Conservation (phyloP, 2,888 invertebrate species). For the Drosophila limbata region DNA sequence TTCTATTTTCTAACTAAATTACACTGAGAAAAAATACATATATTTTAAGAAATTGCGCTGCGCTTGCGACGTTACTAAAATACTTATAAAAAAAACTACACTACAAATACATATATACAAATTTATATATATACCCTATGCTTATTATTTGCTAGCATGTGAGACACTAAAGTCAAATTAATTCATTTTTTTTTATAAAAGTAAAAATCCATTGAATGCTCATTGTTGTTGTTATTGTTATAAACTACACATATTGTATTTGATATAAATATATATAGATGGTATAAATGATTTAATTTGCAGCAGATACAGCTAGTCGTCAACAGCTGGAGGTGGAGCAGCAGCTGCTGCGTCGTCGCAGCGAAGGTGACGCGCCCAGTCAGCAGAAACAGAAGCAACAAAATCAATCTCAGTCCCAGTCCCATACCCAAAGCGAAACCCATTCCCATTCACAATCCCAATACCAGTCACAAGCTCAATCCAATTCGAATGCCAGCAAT, state of each 20-base stretch:
- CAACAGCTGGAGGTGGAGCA: slow-evolving; percentile 80
- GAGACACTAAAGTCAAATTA: background rate
- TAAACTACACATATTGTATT: background rate
- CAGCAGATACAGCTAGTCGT: slow-evolving; percentile 64
- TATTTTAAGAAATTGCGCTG: slow-evolving; percentile 23
- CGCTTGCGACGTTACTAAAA: slow-evolving; percentile 41
- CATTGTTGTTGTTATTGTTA: slow-evolving; percentile 53
- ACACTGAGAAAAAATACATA: slow-evolving; percentile 65
- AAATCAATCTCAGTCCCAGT: slow-evolving; percentile 40
- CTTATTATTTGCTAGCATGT: slow-evolving; percentile 38
- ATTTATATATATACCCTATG: background rate
- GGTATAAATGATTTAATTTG: slow-evolving; percentile 7
- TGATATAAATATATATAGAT: no score
- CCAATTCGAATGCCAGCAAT: slow-evolving; percentile 43
- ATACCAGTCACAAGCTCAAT: slow-evolving; percentile 19
- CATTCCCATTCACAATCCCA: slow-evolving; percentile 21
- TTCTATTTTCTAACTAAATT: slow-evolving; percentile 49
- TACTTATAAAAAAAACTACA: slow-evolving; percentile 1
- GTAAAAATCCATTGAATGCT: slow-evolving; percentile 46
- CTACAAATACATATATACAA: background rate
- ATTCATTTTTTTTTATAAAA: background rate
- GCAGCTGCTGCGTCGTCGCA: slow-evolving; percentile 87
- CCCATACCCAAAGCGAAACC: slow-evolving; percentile 6
- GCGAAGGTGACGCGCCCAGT: slow-evolving; percentile 87
- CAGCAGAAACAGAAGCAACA: slow-evolving; percentile 78